A percentile compares a stretch with the other conserved stretches of the same genome.
Conservation (phyloP, 2,113 vertebrate species). For the Irena cyanogastra region DNA sequence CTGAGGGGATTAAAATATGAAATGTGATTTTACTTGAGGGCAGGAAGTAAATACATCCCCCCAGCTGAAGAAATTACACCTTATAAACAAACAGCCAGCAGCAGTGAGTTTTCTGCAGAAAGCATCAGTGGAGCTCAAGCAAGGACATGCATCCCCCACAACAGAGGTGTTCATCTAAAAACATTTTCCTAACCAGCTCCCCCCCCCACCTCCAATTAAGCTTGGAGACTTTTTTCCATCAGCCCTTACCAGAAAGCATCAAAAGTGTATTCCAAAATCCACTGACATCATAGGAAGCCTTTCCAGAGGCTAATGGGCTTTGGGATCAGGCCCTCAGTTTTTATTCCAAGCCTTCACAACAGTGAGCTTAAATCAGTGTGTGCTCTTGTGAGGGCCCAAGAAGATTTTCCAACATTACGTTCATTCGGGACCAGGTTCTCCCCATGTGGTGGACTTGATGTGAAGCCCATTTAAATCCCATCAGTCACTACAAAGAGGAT, state of each 20-base stretch:
- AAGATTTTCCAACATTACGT: constrained; percentile 1
- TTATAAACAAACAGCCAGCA: background rate
- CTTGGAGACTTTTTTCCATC: constrained; percentile 32
- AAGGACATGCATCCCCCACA: background rate
- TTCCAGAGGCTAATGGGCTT: constrained; percentile 59
- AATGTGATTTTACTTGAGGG: background rate
- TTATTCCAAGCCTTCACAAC: constrained; percentile 5
- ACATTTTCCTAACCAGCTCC: background rate
- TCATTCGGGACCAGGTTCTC: background rate
- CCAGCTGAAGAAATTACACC: background rate
- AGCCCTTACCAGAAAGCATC: constrained; percentile 13
- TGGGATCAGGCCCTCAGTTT: constrained; percentile 13
- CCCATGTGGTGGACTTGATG: background rate
- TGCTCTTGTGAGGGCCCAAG: accelerated
- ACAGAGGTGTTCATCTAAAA: background rate
- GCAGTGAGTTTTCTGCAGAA: background rate
- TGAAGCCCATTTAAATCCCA: background rate
- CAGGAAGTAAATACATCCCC: background rate
- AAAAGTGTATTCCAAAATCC: constrained; percentile 30
- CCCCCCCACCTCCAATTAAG: background rate
- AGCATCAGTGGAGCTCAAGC: background rate
- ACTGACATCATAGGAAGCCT: constrained; percentile 54
- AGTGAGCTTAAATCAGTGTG: background rate
- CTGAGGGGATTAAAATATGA: background rate
- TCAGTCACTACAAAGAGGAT: background rate